Percentiles rank a stretch among this genome's conserved stretches.
Evolutionary conservation across 2,113 vertebrate genomes (phyloP).

Genomic region (Microtus ochrogaster): DNA sequence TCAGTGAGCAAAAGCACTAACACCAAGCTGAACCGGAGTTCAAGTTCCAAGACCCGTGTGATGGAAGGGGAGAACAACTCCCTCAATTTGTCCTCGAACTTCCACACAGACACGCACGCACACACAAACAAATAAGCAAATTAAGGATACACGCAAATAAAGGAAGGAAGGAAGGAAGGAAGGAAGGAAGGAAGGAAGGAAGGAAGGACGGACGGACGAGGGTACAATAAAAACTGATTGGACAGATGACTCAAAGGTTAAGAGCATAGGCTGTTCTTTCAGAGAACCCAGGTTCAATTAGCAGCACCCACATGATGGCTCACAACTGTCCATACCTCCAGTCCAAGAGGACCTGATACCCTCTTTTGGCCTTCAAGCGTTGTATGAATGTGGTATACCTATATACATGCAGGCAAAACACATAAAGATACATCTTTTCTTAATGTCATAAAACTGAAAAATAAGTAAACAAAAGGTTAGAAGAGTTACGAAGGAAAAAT

Average conservation of each 20-base stretch:
- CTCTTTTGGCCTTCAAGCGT: not conserved
- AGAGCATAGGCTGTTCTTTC: not conserved
- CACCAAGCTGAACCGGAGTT: not conserved
- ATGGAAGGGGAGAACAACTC: not conserved
- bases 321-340: not conserved
- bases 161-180: too few relatives aligned
- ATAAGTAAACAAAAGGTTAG: constrained; percentile 13
- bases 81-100: not conserved
- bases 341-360: not conserved
- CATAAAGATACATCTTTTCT: not conserved
- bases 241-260: not conserved
- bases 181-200: too few relatives aligned
- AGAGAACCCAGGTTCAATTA: not conserved
- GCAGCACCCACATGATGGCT: not conserved
- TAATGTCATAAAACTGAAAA: not conserved
- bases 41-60: not conserved
- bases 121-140: not conserved
- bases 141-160: too few relatives aligned
- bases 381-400: not conserved
- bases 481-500: constrained; percentile 27
- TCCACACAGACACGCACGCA: not conserved
- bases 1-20: not conserved
- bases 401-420: not conserved
- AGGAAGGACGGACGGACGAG: too few relatives aligned
- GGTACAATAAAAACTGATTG: not conserved